Percentiles rank a stretch among this genome's conserved stretches.
Evolutionary conservation across 2,888 invertebrate genomes (phyloP).

Genomic region (Choristoneura rosaceana): DNA sequence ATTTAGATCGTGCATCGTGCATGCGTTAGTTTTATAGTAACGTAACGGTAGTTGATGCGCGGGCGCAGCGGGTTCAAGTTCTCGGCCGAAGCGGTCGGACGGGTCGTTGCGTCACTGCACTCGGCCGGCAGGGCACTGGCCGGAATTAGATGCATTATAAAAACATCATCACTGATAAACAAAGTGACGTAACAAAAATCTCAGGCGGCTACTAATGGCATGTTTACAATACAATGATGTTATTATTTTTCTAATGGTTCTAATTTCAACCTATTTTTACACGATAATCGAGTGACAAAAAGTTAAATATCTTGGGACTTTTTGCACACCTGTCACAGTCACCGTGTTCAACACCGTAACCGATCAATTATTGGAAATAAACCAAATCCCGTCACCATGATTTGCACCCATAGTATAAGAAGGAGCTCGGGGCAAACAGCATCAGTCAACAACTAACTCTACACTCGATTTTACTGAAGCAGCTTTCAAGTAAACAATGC

Average conservation of each 20-base stretch:
- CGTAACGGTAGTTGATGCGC: conserved; percentile 73
- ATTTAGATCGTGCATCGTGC: conserved; percentile 55
- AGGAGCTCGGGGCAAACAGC: conserved; percentile 48
- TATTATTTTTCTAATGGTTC: background rate
- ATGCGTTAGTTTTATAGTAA: conserved; percentile 70
- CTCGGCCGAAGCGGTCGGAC: conserved; percentile 63
- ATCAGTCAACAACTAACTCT: conserved; percentile 58
- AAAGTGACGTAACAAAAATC: conserved; percentile 21
- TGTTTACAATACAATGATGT: background rate
- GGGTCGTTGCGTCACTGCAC: conserved; percentile 70
- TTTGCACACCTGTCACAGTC: conserved; percentile 50
- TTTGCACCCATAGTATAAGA: conserved; percentile 70
- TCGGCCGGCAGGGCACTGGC: conserved; percentile 65
- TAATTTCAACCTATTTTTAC: conserved; percentile 15
- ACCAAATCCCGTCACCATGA: conserved; percentile 67
- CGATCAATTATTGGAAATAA: conserved; percentile 64
- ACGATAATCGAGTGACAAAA: background rate
- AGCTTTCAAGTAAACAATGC: conserved; percentile 55
- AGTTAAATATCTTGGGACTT: conserved; percentile 18
- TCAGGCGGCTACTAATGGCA: background rate
- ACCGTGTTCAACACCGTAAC: conserved; percentile 66
- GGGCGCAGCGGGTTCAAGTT: conserved; percentile 73
- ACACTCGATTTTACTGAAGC: conserved; percentile 13
- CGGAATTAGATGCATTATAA: conserved; percentile 62
- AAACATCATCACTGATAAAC: conserved; percentile 48